Evolutionary conservation across 2,888 invertebrate genomes (phyloP), one percentile per base, ranked within the genome.

Genomic region (Dicyrtoma fusca): DNA sequence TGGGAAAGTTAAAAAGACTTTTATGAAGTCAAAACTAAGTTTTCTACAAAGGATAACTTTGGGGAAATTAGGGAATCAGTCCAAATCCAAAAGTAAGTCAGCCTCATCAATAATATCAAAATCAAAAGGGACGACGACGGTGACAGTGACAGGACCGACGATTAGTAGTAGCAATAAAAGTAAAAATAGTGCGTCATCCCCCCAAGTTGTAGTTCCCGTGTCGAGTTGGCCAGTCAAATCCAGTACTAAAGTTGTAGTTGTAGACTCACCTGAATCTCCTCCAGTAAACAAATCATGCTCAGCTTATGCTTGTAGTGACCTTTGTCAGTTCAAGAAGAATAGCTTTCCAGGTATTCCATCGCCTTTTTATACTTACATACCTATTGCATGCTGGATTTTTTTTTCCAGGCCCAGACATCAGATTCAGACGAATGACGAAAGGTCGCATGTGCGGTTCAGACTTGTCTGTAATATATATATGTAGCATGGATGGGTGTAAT

Each of bases 31-130:
- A 8, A 76, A 74, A 62, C 59, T 74, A 0, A 71, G 66, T 59
- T 76, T 76, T 49, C 62, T 76, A 4, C 74, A 72, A 21, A 42
- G 71, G 44, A 47, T 76, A 47, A 70, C 75, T 6, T 70, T 74
- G 23, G 71, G 72, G 2, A 74, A 61, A 69, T 70, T 76, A 65
- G 76, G 72, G n/a, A 44, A 21, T 8, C 57, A 17, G n/a, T 68
- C 57, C 8, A 57, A 68, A 42, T 68, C 45, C 1, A 68, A 49
- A 51, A 66, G 26, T 13, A 66, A 66, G 26, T 21, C 45, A 23
- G n/a, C 21, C 1, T 53, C 53, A 53, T 13, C 61, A 42, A 34
- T 13, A 11, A 57, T 25, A 34, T 34, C 8, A 34, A 34, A 34
- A 34, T 34, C 34, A 34, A 34, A 34, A 34, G 34, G 8, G 34